phyloP scores from a whole-genome alignment of 2,888 invertebrate genomes.

The Frankliniella intonsa region DNA sequence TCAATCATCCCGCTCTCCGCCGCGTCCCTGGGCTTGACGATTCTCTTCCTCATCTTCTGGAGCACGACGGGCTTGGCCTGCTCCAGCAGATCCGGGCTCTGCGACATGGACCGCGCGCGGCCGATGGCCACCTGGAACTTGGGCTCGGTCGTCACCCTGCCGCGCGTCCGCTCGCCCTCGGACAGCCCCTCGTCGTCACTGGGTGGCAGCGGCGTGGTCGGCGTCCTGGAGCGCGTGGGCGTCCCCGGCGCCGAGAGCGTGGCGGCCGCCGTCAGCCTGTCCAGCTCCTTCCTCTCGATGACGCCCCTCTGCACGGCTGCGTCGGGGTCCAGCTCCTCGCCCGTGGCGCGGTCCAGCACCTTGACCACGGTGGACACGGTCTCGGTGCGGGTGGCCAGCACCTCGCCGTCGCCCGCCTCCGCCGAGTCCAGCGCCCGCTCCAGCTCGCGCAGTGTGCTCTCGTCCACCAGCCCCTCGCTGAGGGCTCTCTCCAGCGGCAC shows the following conservation, averaged over 20 bases:
- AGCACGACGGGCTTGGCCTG: slow-evolving; percentile 66
- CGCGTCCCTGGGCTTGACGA: slow-evolving; percentile 71
- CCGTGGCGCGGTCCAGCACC: slow-evolving; percentile 47
- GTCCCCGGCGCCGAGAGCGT: slow-evolving; percentile 23
- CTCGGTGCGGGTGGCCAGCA: neutral
- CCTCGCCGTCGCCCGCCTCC: slow-evolving; percentile 13
- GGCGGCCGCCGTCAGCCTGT: slow-evolving; percentile 39
- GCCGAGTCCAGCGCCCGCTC: slow-evolving; percentile 7
- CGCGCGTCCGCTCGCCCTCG: slow-evolving; percentile 56
- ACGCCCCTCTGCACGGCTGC: slow-evolving; percentile 57
- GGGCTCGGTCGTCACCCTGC: slow-evolving; percentile 57
- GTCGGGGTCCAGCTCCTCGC: slow-evolving; percentile 55
- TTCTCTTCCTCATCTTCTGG: slow-evolving; percentile 73
- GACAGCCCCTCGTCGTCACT: slow-evolving; percentile 48
- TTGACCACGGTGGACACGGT: slow-evolving; percentile 37
- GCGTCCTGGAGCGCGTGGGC: slow-evolving; percentile 31
- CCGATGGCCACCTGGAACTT: slow-evolving; percentile 63
- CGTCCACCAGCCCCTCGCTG: slow-evolving; percentile 27
- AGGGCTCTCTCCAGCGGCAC: slow-evolving; percentile 50
- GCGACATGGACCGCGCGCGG: slow-evolving; percentile 53
- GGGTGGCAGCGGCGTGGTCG: slow-evolving; percentile 22
- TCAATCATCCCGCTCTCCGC: slow-evolving; percentile 74
- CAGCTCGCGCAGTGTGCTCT: slow-evolving; percentile 28
- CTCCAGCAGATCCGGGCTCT: slow-evolving; percentile 51
- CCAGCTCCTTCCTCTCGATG: slow-evolving; percentile 51